These are phyloP conservation scores for Danio aesculapii DNA, from an alignment of 2,797 vertebrate species.

Conservation along the genomic window DNA sequence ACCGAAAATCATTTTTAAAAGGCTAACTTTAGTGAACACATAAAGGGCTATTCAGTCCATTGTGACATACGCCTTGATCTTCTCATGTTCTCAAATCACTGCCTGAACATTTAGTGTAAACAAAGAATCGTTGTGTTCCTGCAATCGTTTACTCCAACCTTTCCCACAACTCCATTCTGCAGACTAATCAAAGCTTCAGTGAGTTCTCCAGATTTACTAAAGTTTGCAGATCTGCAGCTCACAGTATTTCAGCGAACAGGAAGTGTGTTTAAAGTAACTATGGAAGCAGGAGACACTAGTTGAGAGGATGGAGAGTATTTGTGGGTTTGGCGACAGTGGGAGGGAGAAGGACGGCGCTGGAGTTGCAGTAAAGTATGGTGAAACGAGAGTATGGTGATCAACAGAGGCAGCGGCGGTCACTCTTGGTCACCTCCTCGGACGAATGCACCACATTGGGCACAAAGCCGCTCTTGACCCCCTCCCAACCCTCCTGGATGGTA, in stretches of 20 bases:
- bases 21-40: neutral
- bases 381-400: conserved; percentile 76
- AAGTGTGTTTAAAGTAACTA: conserved; percentile 30
- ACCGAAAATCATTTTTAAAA: neutral
- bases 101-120: conserved; percentile 15
- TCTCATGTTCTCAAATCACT: conserved; percentile 14
- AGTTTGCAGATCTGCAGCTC: too few species aligned
- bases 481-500: conserved; percentile 98
- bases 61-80: neutral
- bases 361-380: conserved; percentile 48
- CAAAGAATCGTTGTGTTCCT: conserved; percentile 8
- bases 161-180: conserved; percentile 18
- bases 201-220: neutral
- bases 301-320: conserved; percentile 38
- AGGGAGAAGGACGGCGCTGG: conserved; percentile 53
- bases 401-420: conserved; percentile 95
- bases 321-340: conserved; percentile 36
- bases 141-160: neutral
- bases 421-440: conserved; percentile 98
- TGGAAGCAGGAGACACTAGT: conserved; percentile 41
- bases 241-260: neutral
- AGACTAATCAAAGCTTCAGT: conserved; percentile 1
- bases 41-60: neutral
- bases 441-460: conserved; percentile 98
- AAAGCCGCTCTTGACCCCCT: conserved; percentile 98